Conservation (phyloP, 2,113 vertebrate species). For the Siphamia tubifer region DNA sequence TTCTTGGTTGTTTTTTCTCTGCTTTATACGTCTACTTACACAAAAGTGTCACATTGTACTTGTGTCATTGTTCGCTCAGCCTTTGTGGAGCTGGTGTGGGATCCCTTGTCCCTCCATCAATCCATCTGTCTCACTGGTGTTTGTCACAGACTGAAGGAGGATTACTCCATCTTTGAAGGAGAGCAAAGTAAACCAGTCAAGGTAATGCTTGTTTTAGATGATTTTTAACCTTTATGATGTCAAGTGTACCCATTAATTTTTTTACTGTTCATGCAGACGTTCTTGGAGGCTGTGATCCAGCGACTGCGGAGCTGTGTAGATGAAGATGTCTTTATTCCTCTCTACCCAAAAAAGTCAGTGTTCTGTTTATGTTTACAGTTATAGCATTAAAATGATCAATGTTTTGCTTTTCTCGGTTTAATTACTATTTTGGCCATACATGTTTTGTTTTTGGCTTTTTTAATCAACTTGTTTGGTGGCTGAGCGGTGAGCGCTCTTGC, state of each 20-base stretch:
- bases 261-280: conserved; percentile 72
- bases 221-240: neutral
- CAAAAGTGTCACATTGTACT: neutral
- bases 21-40: neutral
- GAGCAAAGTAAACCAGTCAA: conserved; percentile 83
- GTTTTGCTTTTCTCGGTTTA: no score
- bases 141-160: conserved; percentile 81
- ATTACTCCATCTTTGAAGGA: conserved; percentile 75
- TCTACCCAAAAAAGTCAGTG: conserved; percentile 83
- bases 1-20: no score
- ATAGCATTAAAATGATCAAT: neutral
- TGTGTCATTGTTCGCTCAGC: conserved; percentile 61
- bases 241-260: neutral
- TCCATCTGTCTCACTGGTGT: conserved; percentile 81
- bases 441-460: no score
- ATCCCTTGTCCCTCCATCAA: conserved; percentile 87
- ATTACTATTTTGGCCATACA: no score
- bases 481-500: no score
- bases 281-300: conserved; percentile 76
- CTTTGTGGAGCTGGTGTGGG: conserved; percentile 87
- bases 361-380: neutral
- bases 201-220: conserved; percentile 65
- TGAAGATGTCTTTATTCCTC: conserved; percentile 92
- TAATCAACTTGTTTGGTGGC: no score
- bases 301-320: conserved; percentile 87